Conservation (phyloP, 2,888 invertebrate genomes). For the Tachina grossa region DNA sequence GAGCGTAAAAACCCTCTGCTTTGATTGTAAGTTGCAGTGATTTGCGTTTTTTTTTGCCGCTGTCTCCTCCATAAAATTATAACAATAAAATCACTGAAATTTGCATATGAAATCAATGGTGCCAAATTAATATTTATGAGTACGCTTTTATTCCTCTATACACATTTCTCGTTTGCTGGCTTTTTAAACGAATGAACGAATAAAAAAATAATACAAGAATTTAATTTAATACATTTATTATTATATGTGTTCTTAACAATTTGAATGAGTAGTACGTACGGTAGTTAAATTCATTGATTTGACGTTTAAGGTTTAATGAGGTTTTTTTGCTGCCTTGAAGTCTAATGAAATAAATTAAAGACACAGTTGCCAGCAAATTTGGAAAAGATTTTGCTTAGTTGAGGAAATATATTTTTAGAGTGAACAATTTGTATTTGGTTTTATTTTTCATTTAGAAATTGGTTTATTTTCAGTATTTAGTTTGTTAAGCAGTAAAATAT, state of each 20-base stretch:
- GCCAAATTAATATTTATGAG: constrained; percentile 69
- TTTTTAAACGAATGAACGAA: not conserved
- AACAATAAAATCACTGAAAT: constrained; percentile 56
- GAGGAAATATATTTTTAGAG: too few relatives aligned
- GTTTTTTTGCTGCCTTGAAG: not conserved
- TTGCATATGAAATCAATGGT: constrained; percentile 69
- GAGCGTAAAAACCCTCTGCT: not conserved
- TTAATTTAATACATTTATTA: constrained; percentile 43
- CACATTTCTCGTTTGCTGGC: not conserved
- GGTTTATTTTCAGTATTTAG: too few relatives aligned
- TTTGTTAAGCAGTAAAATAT: too few relatives aligned
- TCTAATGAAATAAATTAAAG: not conserved
- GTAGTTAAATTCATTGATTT: constrained; percentile 54
- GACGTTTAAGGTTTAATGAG: constrained; percentile 45
- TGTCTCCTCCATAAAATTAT: constrained; percentile 27
- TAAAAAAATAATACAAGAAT: constrained; percentile 16
- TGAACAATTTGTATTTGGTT: too few relatives aligned
- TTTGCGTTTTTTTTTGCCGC: constrained; percentile 10
- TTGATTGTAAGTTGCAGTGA: not conserved
- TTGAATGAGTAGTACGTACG: constrained; percentile 37
- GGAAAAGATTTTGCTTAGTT: too few relatives aligned
- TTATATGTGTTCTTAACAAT: constrained; percentile 46
- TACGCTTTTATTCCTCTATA: constrained; percentile 27
- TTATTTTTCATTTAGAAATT: too few relatives aligned
- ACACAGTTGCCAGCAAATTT: not conserved